Base-by-base conservation (phyloP, 2,797 vertebrate species). In the Lagodon rhomboides region DNA sequence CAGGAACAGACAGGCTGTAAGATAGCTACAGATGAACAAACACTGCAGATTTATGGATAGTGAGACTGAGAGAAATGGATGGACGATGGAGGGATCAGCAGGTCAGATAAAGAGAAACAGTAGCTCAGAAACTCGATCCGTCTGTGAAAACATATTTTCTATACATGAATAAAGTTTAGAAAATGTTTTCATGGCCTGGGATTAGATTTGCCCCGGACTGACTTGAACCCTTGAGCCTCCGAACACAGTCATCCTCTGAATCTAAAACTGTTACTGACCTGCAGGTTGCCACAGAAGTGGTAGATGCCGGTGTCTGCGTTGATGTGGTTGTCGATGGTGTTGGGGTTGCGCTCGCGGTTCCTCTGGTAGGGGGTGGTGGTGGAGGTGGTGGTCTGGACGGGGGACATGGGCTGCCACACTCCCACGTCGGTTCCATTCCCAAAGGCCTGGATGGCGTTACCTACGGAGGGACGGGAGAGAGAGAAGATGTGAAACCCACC, bases 351-450 rank as follows among this genome's bases (percentile, higher is more conserved):
- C 38, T 94, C 91, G 43, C 91, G 95, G 58, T 86, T 88, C 72
- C 81, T 91, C 92, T 95, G 93, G 92, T 94, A 90, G 27, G 95
- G 95, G 0, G 96, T 95, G 75, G 96, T 96, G 75, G 94, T 93
- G 86, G 95, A 94, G 80, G 96, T 95, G 43, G 97, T 97, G 85
- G 95, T 97, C 82, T 97, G 97, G 18, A 90, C 93, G 0, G 96
- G 95, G 15, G 96, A 84, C 70, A 96, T 90, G 0, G 96, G 96
- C 91, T 96, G 96, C 96, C 96, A 97, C 85, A 96, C 94, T 0
- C 95, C 96, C 71, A 97, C 96, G n/a, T 98, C 97, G 0, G 97
- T 98, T 62, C 97, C 97, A 10, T 98, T 98, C 64, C 97, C 97
- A 3, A 98, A 98, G 69, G 97, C 97, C 90, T 97, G 97, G 91